These are phyloP conservation scores for Diogma glabrata DNA, from an alignment of 2,888 invertebrate species.

Conservation along the genomic window DNA sequence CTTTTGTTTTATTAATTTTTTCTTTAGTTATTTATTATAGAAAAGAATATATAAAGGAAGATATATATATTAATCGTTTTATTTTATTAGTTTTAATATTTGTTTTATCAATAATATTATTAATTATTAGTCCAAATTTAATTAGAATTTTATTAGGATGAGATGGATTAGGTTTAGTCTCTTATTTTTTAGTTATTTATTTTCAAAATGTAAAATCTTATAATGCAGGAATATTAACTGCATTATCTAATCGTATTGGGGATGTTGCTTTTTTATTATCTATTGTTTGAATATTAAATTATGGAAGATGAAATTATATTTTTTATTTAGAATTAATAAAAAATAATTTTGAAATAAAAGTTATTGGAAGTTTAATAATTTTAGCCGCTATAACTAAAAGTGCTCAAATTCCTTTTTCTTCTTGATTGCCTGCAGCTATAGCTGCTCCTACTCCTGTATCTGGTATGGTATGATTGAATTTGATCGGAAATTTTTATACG, in stretches of 20 bases:
- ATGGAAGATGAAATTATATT: too few species aligned
- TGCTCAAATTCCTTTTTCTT: slow-evolving; percentile 72
- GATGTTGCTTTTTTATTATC: not conserved
- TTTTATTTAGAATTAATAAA: too few species aligned
- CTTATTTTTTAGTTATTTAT: slow-evolving; percentile 4
- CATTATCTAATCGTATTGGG: not conserved
- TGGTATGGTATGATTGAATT: too few species aligned
- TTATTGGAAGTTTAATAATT: too few species aligned
- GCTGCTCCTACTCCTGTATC: slow-evolving; percentile 65
- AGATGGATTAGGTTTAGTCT: not conserved
- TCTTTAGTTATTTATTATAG: slow-evolving; percentile 53
- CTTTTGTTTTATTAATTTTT: slow-evolving; percentile 54
- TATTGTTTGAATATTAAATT: slow-evolving; percentile 35
- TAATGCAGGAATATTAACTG: slow-evolving; percentile 2
- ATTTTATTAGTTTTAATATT: slow-evolving; percentile 51
- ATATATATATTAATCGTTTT: slow-evolving; percentile 50
- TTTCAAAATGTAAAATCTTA: not conserved
- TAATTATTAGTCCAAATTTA: slow-evolving; percentile 7
- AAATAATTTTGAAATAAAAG: too few species aligned
- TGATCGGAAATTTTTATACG: too few species aligned
- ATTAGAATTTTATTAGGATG: slow-evolving; percentile 1
- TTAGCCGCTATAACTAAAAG: too few species aligned
- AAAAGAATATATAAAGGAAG: slow-evolving; percentile 47
- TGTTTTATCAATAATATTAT: slow-evolving; percentile 20
- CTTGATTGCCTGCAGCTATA: slow-evolving; percentile 63